These are phyloP conservation scores for Dufourea novaeangliae DNA, from an alignment of 1,140 invertebrate species.

Conservation along the genomic window DNA sequence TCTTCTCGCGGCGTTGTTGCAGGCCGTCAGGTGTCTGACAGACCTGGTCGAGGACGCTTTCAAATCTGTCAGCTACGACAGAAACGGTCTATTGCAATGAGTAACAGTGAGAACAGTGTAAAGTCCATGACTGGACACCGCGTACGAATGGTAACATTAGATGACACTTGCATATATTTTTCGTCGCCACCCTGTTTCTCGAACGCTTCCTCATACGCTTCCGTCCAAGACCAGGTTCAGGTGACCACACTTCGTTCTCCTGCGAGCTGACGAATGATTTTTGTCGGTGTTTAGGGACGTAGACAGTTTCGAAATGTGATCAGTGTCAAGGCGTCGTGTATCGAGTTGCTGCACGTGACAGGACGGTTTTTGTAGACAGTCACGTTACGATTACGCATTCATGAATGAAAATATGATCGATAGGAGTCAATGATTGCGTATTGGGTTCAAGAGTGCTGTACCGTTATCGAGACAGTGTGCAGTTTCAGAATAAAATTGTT, in stretches of 20 bases:
- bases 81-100: constrained; percentile 68
- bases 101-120: not conserved
- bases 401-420: too few species aligned
- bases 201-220: not conserved
- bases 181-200: not conserved
- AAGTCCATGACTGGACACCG: not conserved
- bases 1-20: constrained; percentile 78
- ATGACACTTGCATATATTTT: constrained; percentile 31
- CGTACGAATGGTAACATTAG: not conserved
- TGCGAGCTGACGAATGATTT: not conserved
- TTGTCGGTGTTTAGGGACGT: constrained; percentile 6
- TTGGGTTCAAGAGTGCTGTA: too few species aligned
- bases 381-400: too few species aligned
- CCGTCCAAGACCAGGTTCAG: constrained; percentile 28
- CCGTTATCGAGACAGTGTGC: too few species aligned
- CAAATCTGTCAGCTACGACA: constrained; percentile 71
- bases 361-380: too few species aligned
- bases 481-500: too few species aligned
- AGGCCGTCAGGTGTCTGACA: constrained; percentile 78
- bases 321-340: not conserved
- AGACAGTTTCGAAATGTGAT: constrained; percentile 1
- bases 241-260: not conserved
- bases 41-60: constrained; percentile 79
- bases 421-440: too few species aligned
- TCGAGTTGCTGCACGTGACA: constrained; percentile 1